Evolutionary conservation across 2,888 invertebrate species (phyloP), one percentile per base, ranked within the genome.

Genomic region (Cephus spinipes): DNA sequence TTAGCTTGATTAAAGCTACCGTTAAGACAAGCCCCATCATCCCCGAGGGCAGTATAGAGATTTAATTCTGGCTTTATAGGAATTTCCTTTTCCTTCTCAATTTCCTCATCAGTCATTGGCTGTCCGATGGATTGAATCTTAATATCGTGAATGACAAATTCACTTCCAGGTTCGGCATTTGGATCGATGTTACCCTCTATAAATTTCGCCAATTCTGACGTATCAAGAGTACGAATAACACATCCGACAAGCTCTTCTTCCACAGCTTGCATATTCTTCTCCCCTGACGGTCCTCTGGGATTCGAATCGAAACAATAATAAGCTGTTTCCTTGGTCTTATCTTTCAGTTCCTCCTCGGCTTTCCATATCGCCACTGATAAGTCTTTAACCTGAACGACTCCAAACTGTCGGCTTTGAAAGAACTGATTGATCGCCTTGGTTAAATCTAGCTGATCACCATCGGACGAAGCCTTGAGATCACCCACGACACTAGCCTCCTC

Each of bases 221-320:
- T 76, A 32, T 86, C 82, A 3, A 87, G 77, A 0, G 92, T 85
- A 68, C 93, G 87, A 1, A 93, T 79, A 0, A 92, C 87, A 77
- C 92, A 92, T 6, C 92, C 92, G 34, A 75, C 79, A 11, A 75
- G 12, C 4, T 83, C 83, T 4, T 81, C 82, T 11, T 85, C 87
- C 0, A 82, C 84, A 3, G 30, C 81, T 55, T 81, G 76, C 12
- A 32, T 6, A 31, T 12, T 31, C 23, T 71, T 71, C 71, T 31
- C 71, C 23, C 80, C 40, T 35, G 36, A 73, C 11, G 33, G 92
- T 31, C 92, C 92, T 31, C 92, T 87, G 34, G 92, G 91, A 80
- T 92, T 90, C 0, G 93, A 90, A 83, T 93, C 93, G 80, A 92
- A 93, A 82, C 92, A 89, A 83, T 92, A 93, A 76, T 90, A 93